Percentiles rank a stretch among this genome's conserved stretches.
Evolutionary conservation across 2,888 invertebrate species (phyloP).

Genomic region (Thumatha senex): DNA sequence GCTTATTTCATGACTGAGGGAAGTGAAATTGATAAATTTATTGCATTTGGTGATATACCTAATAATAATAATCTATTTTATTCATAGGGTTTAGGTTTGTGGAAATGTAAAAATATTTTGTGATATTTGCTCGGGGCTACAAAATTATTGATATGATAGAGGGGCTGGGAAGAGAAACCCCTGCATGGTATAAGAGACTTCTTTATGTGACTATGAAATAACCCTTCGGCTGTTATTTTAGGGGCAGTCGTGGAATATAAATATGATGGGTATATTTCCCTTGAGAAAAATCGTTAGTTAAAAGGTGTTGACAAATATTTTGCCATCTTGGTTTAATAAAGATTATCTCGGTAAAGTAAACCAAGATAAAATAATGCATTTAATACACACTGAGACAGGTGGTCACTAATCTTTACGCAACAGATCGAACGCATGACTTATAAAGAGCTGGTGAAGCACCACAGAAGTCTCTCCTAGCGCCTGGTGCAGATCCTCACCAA

Average conservation of each 20-base stretch:
- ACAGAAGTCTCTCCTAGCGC: too few relatives aligned
- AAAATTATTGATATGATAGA: too few relatives aligned
- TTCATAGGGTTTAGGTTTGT: conserved; percentile 23
- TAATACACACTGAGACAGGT: too few relatives aligned
- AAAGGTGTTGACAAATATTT: neutral
- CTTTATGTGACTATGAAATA: neutral
- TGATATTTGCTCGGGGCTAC: too few relatives aligned
- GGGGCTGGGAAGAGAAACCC: neutral
- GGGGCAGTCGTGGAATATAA: neutral
- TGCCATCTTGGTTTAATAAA: neutral
- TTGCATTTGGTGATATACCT: conserved; percentile 7
- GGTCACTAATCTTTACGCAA: too few relatives aligned
- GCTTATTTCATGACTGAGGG: neutral
- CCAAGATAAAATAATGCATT: too few relatives aligned
- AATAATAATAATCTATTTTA: conserved; percentile 4
- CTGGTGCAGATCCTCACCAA: too few relatives aligned
- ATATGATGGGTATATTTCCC: neutral
- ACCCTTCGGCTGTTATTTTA: conserved; percentile 2
- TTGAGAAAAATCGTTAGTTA: neutral
- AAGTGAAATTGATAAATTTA: conserved; percentile 7
- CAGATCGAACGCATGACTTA: too few relatives aligned
- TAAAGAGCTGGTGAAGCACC: too few relatives aligned
- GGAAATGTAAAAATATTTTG: conserved; percentile 27
- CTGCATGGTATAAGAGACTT: neutral
- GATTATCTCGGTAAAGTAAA: too few relatives aligned